These are phyloP conservation scores for Phaenicophaeus curvirostris DNA, from an alignment of 2,797 vertebrate genomes.

Conservation along the genomic window DNA sequence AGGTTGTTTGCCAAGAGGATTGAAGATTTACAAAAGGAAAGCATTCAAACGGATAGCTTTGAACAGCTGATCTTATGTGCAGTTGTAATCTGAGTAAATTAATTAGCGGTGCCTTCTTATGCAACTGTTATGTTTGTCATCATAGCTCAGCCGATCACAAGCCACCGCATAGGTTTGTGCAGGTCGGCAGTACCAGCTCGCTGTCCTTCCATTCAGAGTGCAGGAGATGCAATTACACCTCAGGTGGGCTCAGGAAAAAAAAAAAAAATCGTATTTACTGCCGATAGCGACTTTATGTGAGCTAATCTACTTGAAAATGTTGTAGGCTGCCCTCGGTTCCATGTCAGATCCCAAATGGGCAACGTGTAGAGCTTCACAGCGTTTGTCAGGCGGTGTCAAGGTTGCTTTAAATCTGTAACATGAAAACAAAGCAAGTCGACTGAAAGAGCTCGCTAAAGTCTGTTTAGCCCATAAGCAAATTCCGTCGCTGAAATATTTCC, in stretches of 20 bases:
- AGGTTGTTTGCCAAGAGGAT: constrained; percentile 18
- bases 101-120: constrained; percentile 27
- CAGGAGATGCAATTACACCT: neutral
- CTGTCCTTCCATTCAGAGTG: neutral
- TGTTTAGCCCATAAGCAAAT: constrained; percentile 80
- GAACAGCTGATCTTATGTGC: neutral
- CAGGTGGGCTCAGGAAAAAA: neutral
- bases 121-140: neutral
- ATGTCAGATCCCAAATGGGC: constrained; percentile 46
- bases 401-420: constrained; percentile 81
- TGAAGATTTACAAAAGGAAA: constrained; percentile 4
- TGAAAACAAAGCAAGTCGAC: constrained; percentile 80
- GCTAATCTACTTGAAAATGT: neutral
- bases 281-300: neutral
- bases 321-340: neutral
- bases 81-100: constrained; percentile 32
- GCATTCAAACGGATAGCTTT: neutral
- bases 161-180: neutral
- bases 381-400: constrained; percentile 50
- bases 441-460: constrained; percentile 67
- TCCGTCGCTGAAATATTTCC: constrained; percentile 83
- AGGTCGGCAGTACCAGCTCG: neutral
- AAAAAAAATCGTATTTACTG: neutral
- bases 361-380: constrained; percentile 18
- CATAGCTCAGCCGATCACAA: neutral